Conservation (phyloP, 2,113 vertebrate genomes). For the Aythya baeri region DNA sequence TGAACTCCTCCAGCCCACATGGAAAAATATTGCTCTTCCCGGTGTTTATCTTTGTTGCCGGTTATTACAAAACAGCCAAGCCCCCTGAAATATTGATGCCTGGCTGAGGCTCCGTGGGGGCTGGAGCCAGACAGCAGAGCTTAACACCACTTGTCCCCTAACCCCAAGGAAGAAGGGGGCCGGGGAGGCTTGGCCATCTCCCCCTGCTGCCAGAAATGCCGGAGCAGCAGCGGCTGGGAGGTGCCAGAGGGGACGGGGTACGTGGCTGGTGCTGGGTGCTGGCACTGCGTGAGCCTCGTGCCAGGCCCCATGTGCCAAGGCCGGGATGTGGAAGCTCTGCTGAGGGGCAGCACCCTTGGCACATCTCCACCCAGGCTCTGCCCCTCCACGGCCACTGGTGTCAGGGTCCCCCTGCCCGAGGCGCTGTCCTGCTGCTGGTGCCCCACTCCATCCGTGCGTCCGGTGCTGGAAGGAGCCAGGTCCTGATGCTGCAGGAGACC, state of each 20-base stretch:
- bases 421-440: background rate
- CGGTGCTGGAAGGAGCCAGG: background rate
- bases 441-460: background rate
- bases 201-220: rapidly evolving
- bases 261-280: rapidly evolving
- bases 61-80: constrained; percentile 66
- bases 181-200: background rate
- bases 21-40: constrained; percentile 66
- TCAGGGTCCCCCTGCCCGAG: rapidly evolving
- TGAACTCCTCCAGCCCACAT: constrained; percentile 69
- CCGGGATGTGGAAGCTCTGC: rapidly evolving
- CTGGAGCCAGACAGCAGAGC: background rate
- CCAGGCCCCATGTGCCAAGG: background rate
- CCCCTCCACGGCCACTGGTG: rapidly evolving
- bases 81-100: constrained; percentile 69
- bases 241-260: too few species aligned
- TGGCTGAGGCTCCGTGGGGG: background rate
- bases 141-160: background rate
- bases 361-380: rapidly evolving
- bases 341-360: background rate
- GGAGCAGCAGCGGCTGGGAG: background rate
- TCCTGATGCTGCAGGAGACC: background rate
- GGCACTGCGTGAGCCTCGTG: rapidly evolving
- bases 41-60: constrained; percentile 67
- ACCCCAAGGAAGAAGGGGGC: background rate